Conservation (phyloP, 2,888 invertebrate species). For the Notodonta ziczac region DNA sequence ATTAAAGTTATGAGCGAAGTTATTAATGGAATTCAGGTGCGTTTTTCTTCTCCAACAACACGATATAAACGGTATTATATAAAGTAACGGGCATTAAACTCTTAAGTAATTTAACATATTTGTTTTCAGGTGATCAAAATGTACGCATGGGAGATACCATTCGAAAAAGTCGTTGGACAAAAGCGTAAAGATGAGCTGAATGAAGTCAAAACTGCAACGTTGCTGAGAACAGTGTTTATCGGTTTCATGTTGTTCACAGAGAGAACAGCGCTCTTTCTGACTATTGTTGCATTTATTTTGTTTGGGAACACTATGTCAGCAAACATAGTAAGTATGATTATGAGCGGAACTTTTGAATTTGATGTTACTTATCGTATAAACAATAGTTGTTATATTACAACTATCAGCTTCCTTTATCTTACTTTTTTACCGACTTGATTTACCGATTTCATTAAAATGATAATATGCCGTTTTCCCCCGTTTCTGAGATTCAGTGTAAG, state of each 20-base stretch:
- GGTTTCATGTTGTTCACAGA: slow-evolving; percentile 93
- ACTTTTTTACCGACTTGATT: too few species aligned
- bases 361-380: too few species aligned
- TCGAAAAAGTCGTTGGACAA: slow-evolving; percentile 89
- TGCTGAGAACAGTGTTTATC: slow-evolving; percentile 87
- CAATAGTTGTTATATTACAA: too few species aligned
- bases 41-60: slow-evolving; percentile 40
- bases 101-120: not conserved
- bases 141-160: slow-evolving; percentile 98
- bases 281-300: slow-evolving; percentile 88
- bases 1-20: slow-evolving; percentile 97
- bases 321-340: slow-evolving; percentile 83
- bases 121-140: slow-evolving; percentile 93
- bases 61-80: slow-evolving; percentile 48
- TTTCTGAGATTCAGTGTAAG: too few species aligned
- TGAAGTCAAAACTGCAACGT: slow-evolving; percentile 86
- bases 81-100: not conserved
- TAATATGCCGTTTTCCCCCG: too few species aligned
- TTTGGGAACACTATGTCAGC: slow-evolving; percentile 88
- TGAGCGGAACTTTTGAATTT: not conserved
- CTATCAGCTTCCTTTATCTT: not conserved
- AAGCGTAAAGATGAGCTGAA: slow-evolving; percentile 86
- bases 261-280: slow-evolving; percentile 90
- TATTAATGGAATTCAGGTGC: slow-evolving; percentile 94
- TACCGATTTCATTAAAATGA: too few species aligned